These are phyloP conservation scores for Stomatorhinus walkeri DNA, from an alignment of 2,797 vertebrate genomes.

Conservation along the genomic window DNA sequence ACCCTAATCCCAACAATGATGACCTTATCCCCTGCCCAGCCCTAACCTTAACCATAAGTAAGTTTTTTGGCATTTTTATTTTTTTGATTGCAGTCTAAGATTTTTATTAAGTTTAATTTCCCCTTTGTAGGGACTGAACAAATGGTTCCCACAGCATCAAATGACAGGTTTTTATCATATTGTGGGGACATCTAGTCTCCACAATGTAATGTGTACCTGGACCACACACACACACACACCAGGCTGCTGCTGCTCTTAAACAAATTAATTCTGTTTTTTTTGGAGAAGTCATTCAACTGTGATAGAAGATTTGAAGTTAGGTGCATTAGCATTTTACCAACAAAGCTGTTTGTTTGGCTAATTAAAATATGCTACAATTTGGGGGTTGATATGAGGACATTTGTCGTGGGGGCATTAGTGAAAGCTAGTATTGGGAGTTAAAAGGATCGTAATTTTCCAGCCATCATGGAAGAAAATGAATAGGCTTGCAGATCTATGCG, in stretches of 20 bases:
- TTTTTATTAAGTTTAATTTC: not conserved
- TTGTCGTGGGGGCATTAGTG: conserved; percentile 9
- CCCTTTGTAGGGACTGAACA: not conserved
- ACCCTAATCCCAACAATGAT: not conserved
- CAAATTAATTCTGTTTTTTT: not conserved
- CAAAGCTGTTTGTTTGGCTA: conserved; percentile 10
- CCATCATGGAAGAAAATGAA: conserved; percentile 8
- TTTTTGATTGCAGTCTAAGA: not conserved
- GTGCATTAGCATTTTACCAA: not conserved
- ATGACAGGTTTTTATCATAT: not conserved
- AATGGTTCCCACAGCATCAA: not conserved
- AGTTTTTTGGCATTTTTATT: not conserved
- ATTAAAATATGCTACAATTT: conserved; percentile 14
- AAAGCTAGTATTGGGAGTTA: not conserved
- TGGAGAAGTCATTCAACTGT: not conserved
- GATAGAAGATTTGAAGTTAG: not conserved
- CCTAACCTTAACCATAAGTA: not conserved
- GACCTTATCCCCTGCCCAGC: not conserved
- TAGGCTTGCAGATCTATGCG: conserved; percentile 4
- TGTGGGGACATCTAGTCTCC: not conserved
- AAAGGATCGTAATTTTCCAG: not conserved
- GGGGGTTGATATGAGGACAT: not conserved
- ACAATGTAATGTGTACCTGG: not conserved
- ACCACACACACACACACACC: not conserved
- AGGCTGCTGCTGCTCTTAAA: not conserved